Evolutionary conservation across 2,888 invertebrate species (phyloP).

Genomic region (Chloroclystis v-ata): DNA sequence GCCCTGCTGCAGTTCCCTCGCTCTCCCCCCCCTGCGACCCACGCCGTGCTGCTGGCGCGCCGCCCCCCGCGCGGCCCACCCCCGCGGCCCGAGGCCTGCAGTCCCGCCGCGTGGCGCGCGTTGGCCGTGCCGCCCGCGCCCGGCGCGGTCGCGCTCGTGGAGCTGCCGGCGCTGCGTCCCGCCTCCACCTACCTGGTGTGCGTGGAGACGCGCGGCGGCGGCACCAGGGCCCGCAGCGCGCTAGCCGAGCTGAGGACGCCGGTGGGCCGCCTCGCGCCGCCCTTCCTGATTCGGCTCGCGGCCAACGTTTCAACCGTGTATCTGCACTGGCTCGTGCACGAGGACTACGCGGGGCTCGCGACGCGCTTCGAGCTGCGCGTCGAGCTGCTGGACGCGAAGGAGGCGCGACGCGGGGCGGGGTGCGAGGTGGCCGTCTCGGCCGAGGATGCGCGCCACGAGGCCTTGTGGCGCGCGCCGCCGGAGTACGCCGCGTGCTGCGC

Average conservation of each 20-base stretch:
- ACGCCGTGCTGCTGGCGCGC: no score
- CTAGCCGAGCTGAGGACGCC: slow-evolving; percentile 57
- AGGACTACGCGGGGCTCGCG: slow-evolving; percentile 51
- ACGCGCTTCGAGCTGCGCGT: slow-evolving; percentile 58
- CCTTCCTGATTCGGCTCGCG: slow-evolving; percentile 58
- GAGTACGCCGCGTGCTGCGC: not conserved
- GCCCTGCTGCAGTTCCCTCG: no score
- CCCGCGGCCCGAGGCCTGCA: no score
- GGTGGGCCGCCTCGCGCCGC: slow-evolving; percentile 61
- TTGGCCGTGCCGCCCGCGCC: no score
- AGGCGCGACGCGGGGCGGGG: slow-evolving; percentile 20
- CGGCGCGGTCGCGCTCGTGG: slow-evolving; percentile 33
- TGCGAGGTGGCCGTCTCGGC: no score
- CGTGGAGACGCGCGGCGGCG: slow-evolving; percentile 58
- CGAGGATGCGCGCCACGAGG: no score
- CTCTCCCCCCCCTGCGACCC: no score
- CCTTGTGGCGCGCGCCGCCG: no score
- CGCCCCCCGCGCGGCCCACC: slow-evolving; percentile 45
- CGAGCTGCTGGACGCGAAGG: slow-evolving; percentile 51
- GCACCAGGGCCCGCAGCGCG: slow-evolving; percentile 52
- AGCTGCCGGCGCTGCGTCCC: slow-evolving; percentile 48
- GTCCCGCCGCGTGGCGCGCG: slow-evolving; percentile 38
- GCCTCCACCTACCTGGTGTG: slow-evolving; percentile 63
- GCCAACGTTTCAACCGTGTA: slow-evolving; percentile 50
- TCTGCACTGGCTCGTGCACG: slow-evolving; percentile 62